phyloP scores from a whole-genome alignment of 2,797 vertebrate genomes.

The Xiphophorus birchmanni region DNA sequence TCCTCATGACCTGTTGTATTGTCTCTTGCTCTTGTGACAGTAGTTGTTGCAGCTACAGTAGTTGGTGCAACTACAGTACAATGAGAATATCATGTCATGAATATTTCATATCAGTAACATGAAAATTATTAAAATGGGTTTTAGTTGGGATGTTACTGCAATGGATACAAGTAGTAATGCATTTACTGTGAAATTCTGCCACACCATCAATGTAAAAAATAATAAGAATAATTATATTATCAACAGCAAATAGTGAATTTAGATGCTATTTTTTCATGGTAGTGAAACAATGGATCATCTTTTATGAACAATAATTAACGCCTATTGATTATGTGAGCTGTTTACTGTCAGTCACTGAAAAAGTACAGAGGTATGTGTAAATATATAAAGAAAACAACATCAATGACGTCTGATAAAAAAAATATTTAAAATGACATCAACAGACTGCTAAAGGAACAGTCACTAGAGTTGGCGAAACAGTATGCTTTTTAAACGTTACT shows the following conservation, averaged over 20 bases:
- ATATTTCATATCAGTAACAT: neutral
- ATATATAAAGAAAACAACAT: neutral
- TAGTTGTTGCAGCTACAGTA: neutral
- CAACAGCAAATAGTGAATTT: neutral
- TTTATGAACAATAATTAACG: neutral
- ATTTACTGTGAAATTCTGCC: neutral
- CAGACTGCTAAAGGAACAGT: neutral
- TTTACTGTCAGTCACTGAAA: neutral
- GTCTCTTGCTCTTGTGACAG: too few relatives aligned
- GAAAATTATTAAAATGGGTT: neutral
- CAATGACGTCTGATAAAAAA: neutral
- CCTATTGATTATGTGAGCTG: neutral
- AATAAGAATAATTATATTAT: neutral
- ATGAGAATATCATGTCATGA: neutral
- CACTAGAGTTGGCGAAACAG: neutral
- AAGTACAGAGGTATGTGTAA: neutral
- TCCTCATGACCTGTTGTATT: accelerated
- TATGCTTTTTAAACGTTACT: neutral
- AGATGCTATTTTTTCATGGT: neutral
- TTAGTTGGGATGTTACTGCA: neutral
- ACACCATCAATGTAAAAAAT: neutral
- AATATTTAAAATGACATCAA: neutral
- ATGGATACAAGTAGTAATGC: neutral
- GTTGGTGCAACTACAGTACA: neutral
- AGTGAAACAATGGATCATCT: neutral